These are phyloP conservation scores for Gonatopus flavifemur DNA, from an alignment of 1,140 invertebrate species.

Conservation along the genomic window DNA sequence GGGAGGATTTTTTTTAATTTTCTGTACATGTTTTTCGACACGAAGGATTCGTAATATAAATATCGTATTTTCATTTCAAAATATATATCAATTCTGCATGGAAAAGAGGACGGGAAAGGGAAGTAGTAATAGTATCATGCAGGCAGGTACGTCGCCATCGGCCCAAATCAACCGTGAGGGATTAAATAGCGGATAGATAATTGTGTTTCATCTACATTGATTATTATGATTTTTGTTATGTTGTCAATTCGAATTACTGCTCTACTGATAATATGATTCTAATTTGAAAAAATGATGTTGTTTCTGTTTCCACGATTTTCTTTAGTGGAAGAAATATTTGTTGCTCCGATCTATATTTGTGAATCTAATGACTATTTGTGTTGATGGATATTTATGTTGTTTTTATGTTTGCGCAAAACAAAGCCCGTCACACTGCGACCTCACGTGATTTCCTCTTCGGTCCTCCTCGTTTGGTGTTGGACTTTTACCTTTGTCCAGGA, in stretches of 20 bases:
- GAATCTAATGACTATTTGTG: too few species aligned
- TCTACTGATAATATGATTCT: slow-evolving; percentile 26
- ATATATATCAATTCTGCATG: too few species aligned
- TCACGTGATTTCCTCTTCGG: slow-evolving; percentile 41
- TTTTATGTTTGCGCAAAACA: slow-evolving; percentile 32
- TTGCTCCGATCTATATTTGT: too few species aligned
- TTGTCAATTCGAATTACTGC: slow-evolving; percentile 20
- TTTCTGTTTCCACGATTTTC: too few species aligned
- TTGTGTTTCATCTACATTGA: slow-evolving; percentile 22
- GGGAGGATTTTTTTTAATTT: neutral
- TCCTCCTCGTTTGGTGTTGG: slow-evolving; percentile 25
- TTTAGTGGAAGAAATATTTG: too few species aligned
- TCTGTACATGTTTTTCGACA: too few species aligned
- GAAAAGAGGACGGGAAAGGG: slow-evolving; percentile 1
- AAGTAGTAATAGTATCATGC: slow-evolving; percentile 8
- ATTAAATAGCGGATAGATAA: slow-evolving; percentile 8
- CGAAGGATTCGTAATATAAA: too few species aligned
- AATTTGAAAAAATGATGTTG: too few species aligned
- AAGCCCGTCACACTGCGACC: slow-evolving; percentile 38
- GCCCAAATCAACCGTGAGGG: slow-evolving; percentile 23
- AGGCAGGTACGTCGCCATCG: slow-evolving; percentile 42
- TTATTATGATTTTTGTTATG: too few species aligned
- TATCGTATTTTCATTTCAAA: too few species aligned
- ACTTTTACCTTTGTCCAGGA: slow-evolving; percentile 45
- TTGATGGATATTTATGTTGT: slow-evolving; percentile 17